These are phyloP conservation scores for Andrena camellia DNA, from an alignment of 2,888 invertebrate genomes.

Conservation along the genomic window DNA sequence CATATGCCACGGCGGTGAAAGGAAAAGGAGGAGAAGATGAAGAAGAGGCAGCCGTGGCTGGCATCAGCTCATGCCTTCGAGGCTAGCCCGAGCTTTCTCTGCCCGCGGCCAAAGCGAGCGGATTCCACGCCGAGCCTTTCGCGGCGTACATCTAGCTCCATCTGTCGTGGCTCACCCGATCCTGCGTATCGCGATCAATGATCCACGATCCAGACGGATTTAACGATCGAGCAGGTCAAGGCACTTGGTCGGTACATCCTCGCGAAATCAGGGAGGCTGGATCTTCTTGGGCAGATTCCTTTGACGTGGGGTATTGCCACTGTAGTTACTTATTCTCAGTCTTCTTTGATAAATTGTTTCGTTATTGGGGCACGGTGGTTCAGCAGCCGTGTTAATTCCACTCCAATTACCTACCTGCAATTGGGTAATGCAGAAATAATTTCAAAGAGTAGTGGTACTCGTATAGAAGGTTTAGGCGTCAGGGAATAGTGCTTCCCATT, in stretches of 20 bases:
- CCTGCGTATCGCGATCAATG: conserved; percentile 10
- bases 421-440: too few relatives aligned
- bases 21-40: conserved; percentile 72
- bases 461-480: too few relatives aligned
- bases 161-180: conserved; percentile 44
- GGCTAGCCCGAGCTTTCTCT: conserved; percentile 77
- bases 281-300: neutral
- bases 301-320: too few relatives aligned
- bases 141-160: conserved; percentile 52
- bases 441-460: too few relatives aligned
- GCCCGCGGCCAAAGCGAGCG: conserved; percentile 73
- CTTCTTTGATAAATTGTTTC: too few relatives aligned
- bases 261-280: neutral
- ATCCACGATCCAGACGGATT: conserved; percentile 24
- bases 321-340: too few relatives aligned
- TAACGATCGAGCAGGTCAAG: neutral
- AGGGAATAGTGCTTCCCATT: neutral
- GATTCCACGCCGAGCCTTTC: neutral
- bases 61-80: conserved; percentile 67
- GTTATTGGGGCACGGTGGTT: too few relatives aligned
- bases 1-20: conserved; percentile 75
- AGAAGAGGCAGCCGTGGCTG: conserved; percentile 34
- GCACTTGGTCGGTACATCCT: conserved; percentile 18
- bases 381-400: too few relatives aligned
- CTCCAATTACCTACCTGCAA: too few relatives aligned